Evolutionary conservation across 2,113 vertebrate genomes (phyloP).

Genomic region (Periophthalmodon schlosseri): DNA sequence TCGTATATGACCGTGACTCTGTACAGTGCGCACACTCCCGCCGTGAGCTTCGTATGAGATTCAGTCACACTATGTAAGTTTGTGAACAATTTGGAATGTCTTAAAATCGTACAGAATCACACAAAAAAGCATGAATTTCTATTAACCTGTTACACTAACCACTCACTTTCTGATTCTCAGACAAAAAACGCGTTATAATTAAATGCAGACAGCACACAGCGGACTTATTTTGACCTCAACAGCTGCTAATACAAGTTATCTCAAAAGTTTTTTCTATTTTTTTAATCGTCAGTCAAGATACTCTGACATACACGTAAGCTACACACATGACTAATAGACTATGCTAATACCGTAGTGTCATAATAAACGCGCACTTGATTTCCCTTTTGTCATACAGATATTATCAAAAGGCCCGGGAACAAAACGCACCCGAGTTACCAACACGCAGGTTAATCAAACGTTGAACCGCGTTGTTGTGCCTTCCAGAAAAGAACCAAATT

Average conservation of each 20-base stretch:
- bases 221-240: too few relatives aligned
- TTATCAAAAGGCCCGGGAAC: constrained; percentile 6
- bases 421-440: constrained; percentile 9
- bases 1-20: too few relatives aligned
- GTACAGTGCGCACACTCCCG: too few relatives aligned
- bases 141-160: too few relatives aligned
- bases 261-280: neutral
- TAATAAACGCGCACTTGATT: neutral
- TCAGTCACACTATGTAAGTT: too few relatives aligned
- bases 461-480: constrained; percentile 2
- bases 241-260: neutral
- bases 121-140: too few relatives aligned
- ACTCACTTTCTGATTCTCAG: too few relatives aligned
- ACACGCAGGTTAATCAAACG: constrained; percentile 24
- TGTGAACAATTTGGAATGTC: too few relatives aligned
- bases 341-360: neutral
- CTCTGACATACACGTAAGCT: neutral
- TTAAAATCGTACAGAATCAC: too few relatives aligned
- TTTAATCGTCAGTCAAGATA: neutral
- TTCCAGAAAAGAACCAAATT: constrained; percentile 6
- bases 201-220: too few relatives aligned
- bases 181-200: too few relatives aligned
- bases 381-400: neutral
- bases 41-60: too few relatives aligned
- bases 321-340: neutral